Evolutionary conservation across 2,888 invertebrate genomes (phyloP), one percentile per base, ranked within the genome.

Genomic region (Agrochola macilenta): DNA sequence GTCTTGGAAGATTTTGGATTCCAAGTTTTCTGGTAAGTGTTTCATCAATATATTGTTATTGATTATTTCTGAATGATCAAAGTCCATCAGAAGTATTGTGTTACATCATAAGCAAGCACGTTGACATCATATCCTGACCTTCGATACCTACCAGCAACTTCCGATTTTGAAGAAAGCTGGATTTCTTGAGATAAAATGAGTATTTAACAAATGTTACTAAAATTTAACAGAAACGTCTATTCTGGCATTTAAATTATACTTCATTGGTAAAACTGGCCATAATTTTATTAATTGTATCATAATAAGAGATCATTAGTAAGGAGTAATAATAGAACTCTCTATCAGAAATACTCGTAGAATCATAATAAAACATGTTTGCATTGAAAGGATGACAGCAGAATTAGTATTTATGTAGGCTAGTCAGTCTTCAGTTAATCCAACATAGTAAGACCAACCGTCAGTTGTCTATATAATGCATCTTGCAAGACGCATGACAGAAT

Each of bases 401-500:
- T 72, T 49, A 39, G 52, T 58, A 74, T 46, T 65, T 60, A 84
- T 49, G 60, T 69, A 65, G 43, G 76, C 64, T 71, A 60, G 58
- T 68, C 46, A 74, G 35, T 80, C 49, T 79, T 52, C 39, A 63
- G 61, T 60, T 72, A 57, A 78, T 78, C 39, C 65, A 73, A 64
- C 71, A 63, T 46, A 35, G 35, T 17, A 64, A 57, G 58, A 82
- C 60, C 57, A 78, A 46, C 35, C 64, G 26, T 69, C 43, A 73
- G 61, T 60, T 58, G 69, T 64, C 60, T 68, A 73, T 66, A 84
- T 63, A 75, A 80, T 76, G 74, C 78, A 88, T 77, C 78, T 83
- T 74, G 23, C 43, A 84, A 87, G 82, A 87, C 69, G 76, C 85
- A 81, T 86, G 87, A 79, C 87, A 89, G 88, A 88, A 89, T 86